These are phyloP conservation scores for Drosophila sulfurigaster DNA, from an alignment of 1,140 invertebrate species.

Conservation along the genomic window DNA sequence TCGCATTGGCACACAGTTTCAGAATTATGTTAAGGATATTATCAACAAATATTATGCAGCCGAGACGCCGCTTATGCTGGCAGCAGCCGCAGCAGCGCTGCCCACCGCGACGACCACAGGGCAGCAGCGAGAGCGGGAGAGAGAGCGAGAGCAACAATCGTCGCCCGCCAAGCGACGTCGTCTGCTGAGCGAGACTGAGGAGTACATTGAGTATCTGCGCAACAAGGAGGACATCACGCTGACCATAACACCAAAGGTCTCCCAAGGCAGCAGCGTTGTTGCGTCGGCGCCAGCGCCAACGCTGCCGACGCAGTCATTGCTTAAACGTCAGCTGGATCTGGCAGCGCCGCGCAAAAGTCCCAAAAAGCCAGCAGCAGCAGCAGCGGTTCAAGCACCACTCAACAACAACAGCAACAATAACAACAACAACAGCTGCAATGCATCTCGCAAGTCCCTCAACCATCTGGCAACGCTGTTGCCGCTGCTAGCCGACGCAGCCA, in stretches of 20 bases:
- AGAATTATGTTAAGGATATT: slow-evolving; percentile 84
- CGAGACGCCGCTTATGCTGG: slow-evolving; percentile 73
- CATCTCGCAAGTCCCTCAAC: slow-evolving; percentile 70
- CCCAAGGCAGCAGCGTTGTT: slow-evolving; percentile 17
- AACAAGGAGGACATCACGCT: slow-evolving; percentile 83
- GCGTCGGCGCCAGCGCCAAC: slow-evolving; percentile 25
- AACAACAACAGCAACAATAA: slow-evolving; percentile 1
- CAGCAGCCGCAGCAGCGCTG: slow-evolving; percentile 68
- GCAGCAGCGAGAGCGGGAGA: slow-evolving; percentile 49
- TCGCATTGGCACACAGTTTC: slow-evolving; percentile 80
- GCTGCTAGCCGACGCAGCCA: slow-evolving; percentile 77
- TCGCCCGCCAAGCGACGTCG: slow-evolving; percentile 70
- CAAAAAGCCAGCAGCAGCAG: slow-evolving; percentile 48
- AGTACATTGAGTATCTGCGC: slow-evolving; percentile 83
- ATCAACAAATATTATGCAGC: slow-evolving; percentile 84
- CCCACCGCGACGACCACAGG: slow-evolving; percentile 74
- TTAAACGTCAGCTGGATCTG: slow-evolving; percentile 75
- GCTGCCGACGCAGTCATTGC: slow-evolving; percentile 50
- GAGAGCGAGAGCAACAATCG: slow-evolving; percentile 54
- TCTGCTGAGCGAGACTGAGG: slow-evolving; percentile 78
- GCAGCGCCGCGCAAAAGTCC: slow-evolving; percentile 66
- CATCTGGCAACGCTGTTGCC: slow-evolving; percentile 77
- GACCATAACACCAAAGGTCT: slow-evolving; percentile 76
- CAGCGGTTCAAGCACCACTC: slow-evolving; percentile 3
- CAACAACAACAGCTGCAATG: slow-evolving; percentile 17